Base-by-base conservation (phyloP, 2,113 vertebrate species). In the Actenoides lindsayi region DNA sequence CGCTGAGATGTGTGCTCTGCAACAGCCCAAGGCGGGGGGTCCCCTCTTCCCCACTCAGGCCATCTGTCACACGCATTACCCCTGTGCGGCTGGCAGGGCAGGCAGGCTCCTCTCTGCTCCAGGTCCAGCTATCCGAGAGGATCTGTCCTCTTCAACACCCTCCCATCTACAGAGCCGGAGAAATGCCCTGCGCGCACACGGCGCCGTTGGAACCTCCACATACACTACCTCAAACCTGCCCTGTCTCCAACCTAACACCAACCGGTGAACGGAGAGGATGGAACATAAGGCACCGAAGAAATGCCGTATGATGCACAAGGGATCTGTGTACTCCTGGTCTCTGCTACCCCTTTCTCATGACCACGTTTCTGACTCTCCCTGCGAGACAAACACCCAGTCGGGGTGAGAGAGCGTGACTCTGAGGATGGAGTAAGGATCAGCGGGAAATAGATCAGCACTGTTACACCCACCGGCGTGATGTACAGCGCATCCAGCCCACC, bases 291-390 rank as follows among this genome's bases (percentile, higher is more conserved):
- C 14, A 51, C 35, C 28, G 44, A 68, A 65, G 17, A 93, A 93
- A 71, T 1, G 1, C 30, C 48, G 56, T 63, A 78, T 0, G 0
- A 60, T 39, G 27, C 42, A 56, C 7, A 54, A 67, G 39, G 24
- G 11, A 67, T 81, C 83, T 83, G 31, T 71, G 33, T 57, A 56
- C 42, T 83, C 31, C 48, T 0, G 0, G 51, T 60, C 39, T 70
- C 68, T 42, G 51, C 64, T 71, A 48, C n/a, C 2, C 13, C 16
- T 9, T 89, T 83, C 67, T 71, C 35, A 31, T 1, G 10, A 53
- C 27, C 42, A 89, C 24, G 9, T 57, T 93, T 93, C 68, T 59
- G 63, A 92, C n/a, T 71, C 25, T 74, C 59, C 64, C 64, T 56
- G 13, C 2, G 11, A 86, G 53, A 92, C 21, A 78, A 77, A 90